Evolutionary conservation across 2,113 vertebrate species (phyloP), one percentile per base, ranked within the genome.

Genomic region (Balaenoptera acutorostrata): DNA sequence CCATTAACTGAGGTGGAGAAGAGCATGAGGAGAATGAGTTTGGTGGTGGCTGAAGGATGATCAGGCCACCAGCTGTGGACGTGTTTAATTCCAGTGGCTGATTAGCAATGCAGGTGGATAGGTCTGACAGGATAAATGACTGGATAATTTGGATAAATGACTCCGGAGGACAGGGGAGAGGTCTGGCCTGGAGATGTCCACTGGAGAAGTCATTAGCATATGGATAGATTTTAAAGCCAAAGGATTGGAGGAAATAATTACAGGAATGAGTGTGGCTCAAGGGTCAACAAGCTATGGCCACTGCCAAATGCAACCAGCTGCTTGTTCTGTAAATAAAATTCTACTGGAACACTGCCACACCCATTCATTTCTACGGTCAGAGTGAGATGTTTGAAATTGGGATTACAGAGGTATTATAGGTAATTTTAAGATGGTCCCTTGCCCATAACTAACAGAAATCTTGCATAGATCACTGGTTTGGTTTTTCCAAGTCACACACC

Each of bases 161-260:
- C 71, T 93, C 61, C 17, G 20, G 46, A 89, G 55, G 49, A 23
- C 49, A 92, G 11, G 49, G 33, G 49, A 95, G 57, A 93, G 61
- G 36, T 33, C 55, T 89, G 44, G 39, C n/a, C 20, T 69, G 1
- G 52, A 84, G 39, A 87, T 2, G 81, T 10, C 88, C 75, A 29
- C 1, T 77, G 52, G 59, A 87, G 15, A 80, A 96, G 77, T 66
- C 55, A 92, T 92, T 78, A 94, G 29, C 69, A 88, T 92, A 46
- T 41, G n/a, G 68, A 46, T 57, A 41, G 59, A 80, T 77, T 93
- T 59, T 68, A 74, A 94, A 98, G 93, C 64, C 84, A 92, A 88
- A 66, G 87, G 49, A 97, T 1, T 78, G 12, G 93, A 90, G 57
- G 44, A 92, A 92, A 93, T 92, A 92, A 97, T 96, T 64, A 94